Percentiles rank a stretch among this genome's conserved stretches.
phyloP scores from a whole-genome alignment of 1,140 invertebrate species.

The Aradophagus sp. region DNA sequence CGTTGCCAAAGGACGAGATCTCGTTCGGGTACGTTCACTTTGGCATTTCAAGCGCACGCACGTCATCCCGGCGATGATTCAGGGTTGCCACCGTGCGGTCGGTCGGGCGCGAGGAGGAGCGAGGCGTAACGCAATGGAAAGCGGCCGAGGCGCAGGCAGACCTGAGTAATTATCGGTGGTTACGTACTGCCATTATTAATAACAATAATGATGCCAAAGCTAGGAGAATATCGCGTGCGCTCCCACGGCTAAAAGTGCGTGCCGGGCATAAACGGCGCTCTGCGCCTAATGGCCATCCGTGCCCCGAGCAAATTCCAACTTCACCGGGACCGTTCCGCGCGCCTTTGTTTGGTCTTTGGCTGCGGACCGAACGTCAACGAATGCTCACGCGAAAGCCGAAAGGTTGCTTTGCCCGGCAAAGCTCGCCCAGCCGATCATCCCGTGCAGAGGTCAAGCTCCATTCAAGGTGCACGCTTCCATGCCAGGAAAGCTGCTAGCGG shows the following conservation, averaged over 20 bases:
- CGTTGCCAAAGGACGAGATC: slow-evolving; percentile 51
- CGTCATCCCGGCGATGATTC: slow-evolving; percentile 54
- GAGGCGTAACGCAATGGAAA: slow-evolving; percentile 64
- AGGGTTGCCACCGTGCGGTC: slow-evolving; percentile 44
- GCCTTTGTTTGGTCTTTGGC: slow-evolving; percentile 55
- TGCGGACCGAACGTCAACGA: slow-evolving; percentile 26
- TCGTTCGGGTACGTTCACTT: slow-evolving; percentile 35
- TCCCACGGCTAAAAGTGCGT: slow-evolving; percentile 72
- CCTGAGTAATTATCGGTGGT: slow-evolving; percentile 73
- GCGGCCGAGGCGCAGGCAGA: slow-evolving; percentile 71
- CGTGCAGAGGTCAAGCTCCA: neutral
- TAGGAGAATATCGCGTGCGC: slow-evolving; percentile 69
- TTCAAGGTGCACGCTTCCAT: neutral
- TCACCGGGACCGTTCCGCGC: slow-evolving; percentile 34
- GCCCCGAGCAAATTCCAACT: slow-evolving; percentile 71
- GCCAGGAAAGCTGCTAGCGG: no score
- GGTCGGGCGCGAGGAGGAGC: slow-evolving; percentile 43
- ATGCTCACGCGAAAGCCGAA: slow-evolving; percentile 10
- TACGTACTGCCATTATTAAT: slow-evolving; percentile 72
- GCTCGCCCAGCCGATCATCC: slow-evolving; percentile 1
- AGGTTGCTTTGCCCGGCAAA: neutral
- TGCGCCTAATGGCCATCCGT: slow-evolving; percentile 71
- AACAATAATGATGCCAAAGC: slow-evolving; percentile 72
- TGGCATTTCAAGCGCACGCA: slow-evolving; percentile 44
- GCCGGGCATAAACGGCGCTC: slow-evolving; percentile 71